Evolutionary conservation across 2,113 vertebrate genomes (phyloP).

Genomic region (Phalacrocorax carbo): DNA sequence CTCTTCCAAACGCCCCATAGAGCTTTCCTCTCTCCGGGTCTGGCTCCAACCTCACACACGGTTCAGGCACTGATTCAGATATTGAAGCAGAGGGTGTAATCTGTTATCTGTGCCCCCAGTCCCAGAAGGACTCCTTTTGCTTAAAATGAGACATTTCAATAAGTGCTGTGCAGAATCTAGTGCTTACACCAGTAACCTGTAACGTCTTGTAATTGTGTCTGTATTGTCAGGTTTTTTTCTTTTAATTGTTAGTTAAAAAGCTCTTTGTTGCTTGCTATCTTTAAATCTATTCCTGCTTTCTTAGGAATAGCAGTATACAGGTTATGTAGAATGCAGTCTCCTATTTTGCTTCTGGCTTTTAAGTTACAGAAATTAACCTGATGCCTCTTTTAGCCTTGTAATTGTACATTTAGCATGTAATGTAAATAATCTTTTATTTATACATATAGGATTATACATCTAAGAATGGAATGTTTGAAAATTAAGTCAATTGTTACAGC

Average conservation of each 20-base stretch:
- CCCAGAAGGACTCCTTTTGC: not conserved
- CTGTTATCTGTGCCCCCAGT: not conserved
- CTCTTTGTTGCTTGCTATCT: not conserved
- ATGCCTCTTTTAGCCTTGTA: not conserved
- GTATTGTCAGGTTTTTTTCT: not conserved
- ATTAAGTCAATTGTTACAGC: not conserved
- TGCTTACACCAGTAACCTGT: not conserved
- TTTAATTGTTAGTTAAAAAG: not conserved
- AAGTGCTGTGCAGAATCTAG: not conserved
- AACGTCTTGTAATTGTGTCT: not conserved
- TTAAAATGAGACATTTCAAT: not conserved
- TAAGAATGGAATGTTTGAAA: not conserved
- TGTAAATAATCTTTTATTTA: not conserved
- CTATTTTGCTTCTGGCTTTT: not conserved
- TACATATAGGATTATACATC: not conserved
- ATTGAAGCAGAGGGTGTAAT: not conserved
- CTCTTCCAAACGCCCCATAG: not conserved
- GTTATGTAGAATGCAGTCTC: not conserved
- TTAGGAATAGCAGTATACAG: not conserved
- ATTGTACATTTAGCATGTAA: not conserved
- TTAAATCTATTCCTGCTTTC: not conserved
- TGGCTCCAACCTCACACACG: accelerated
- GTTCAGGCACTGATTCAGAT: not conserved
- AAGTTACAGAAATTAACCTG: not conserved
- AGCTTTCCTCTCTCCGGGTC: not conserved